These are phyloP conservation scores for Volucella inanis DNA, from an alignment of 2,888 invertebrate genomes.

Conservation along the genomic window DNA sequence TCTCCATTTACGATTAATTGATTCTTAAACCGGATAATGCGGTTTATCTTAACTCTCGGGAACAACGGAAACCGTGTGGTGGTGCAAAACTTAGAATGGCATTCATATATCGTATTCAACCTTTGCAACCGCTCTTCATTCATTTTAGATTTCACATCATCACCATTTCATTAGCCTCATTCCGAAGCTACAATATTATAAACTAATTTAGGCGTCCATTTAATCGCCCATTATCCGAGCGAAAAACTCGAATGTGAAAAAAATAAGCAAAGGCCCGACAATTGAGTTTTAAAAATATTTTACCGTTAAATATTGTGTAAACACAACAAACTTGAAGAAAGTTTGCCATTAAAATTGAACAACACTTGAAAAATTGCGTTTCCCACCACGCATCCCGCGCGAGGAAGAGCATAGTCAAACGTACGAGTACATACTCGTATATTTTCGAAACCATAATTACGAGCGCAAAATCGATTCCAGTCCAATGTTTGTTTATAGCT, in stretches of 20 bases:
- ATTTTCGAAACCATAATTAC: constrained; percentile 38
- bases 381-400: neutral
- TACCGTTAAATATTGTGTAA: constrained; percentile 49
- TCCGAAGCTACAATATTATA: constrained; percentile 27
- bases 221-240: constrained; percentile 26
- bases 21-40: no score
- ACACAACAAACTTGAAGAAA: constrained; percentile 37
- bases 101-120: no score
- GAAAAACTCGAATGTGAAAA: constrained; percentile 6
- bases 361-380: neutral
- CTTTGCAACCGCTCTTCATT: neutral
- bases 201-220: constrained; percentile 38
- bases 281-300: constrained; percentile 9
- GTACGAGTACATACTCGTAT: constrained; percentile 1
- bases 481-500: constrained; percentile 60
- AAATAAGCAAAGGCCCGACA: constrained; percentile 32
- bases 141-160: constrained; percentile 13
- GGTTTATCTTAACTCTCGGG: no score
- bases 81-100: no score
- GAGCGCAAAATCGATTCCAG: constrained; percentile 19
- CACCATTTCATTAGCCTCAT: constrained; percentile 30
- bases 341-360: constrained; percentile 25
- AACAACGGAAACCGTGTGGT: no score
- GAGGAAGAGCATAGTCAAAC: neutral
- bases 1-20: no score